Conservation (phyloP, 2,888 invertebrate genomes). For the Rhagonycha lutea region DNA sequence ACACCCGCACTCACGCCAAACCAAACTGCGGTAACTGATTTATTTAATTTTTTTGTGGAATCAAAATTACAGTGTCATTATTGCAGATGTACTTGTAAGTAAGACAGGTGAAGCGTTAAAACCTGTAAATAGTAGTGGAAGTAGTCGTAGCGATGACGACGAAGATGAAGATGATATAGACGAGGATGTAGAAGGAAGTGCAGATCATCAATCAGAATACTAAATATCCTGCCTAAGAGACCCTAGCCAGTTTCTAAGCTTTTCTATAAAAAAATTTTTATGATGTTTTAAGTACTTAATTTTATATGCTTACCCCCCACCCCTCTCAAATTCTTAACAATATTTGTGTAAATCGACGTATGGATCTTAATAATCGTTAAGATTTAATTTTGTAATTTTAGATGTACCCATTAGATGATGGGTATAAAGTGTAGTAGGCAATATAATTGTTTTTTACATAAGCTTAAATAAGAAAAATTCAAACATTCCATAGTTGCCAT, state of each 20-base stretch:
- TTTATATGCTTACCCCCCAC: neutral
- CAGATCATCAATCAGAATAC: constrained; percentile 77
- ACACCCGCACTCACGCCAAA: constrained; percentile 80
- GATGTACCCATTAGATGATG: constrained; percentile 32
- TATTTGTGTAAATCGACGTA: neutral
- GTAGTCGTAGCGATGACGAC: constrained; percentile 69
- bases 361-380: neutral
- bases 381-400: constrained; percentile 21
- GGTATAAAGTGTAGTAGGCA: constrained; percentile 49
- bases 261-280: constrained; percentile 5
- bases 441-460: constrained; percentile 43
- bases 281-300: neutral
- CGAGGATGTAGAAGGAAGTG: constrained; percentile 75
- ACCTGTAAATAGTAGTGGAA: constrained; percentile 46
- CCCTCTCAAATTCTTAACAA: neutral
- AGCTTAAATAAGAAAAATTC: constrained; percentile 40
- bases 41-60: constrained; percentile 14
- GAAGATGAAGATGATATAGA: constrained; percentile 72
- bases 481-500: constrained; percentile 44
- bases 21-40: constrained; percentile 73
- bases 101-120: constrained; percentile 38
- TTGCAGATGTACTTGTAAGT: constrained; percentile 41
- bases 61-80: neutral
- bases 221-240: constrained; percentile 52
- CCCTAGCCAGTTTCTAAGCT: constrained; percentile 20